Percentiles rank a stretch among this genome's conserved stretches.
phyloP scores from a whole-genome alignment of 2,113 vertebrate genomes.

The Maccullochella peelii region DNA sequence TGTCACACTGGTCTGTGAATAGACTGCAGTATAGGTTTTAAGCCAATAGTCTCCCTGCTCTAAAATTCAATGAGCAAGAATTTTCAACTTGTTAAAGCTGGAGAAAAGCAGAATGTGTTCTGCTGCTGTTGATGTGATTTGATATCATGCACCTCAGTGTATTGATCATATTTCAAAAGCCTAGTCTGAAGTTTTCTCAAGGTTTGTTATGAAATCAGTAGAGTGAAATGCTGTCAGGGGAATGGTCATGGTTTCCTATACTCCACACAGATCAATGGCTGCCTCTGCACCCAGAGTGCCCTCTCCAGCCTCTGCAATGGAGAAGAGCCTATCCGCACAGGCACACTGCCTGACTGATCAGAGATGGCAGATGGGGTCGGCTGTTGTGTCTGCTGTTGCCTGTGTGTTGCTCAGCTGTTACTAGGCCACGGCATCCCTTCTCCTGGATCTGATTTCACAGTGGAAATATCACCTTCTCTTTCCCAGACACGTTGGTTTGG shows the following conservation, averaged over 20 bases:
- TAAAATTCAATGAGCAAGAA: background rate
- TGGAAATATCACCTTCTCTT: conserved; percentile 79
- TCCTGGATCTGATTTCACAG: conserved; percentile 77
- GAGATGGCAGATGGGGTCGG: conserved; percentile 70
- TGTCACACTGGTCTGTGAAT: too few species aligned
- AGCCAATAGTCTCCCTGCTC: background rate
- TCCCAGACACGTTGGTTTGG: conserved; percentile 52
- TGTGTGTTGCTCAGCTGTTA: conserved; percentile 80
- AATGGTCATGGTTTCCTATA: conserved; percentile 47
- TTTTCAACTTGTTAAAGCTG: background rate
- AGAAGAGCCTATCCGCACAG: background rate
- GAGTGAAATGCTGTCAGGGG: background rate
- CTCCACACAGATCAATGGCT: conserved; percentile 31
- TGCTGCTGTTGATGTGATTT: conserved; percentile 19
- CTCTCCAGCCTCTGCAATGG: conserved; percentile 11
- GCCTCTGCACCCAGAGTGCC: conserved; percentile 9
- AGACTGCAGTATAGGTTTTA: background rate
- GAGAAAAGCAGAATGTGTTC: conserved; percentile 4
- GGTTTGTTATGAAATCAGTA: conserved; percentile 38
- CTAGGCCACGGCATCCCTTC: conserved; percentile 62
- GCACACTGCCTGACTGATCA: conserved; percentile 53
- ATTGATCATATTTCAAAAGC: conserved; percentile 37
- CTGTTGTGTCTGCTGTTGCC: conserved; percentile 77
- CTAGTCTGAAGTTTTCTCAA: conserved; percentile 11
- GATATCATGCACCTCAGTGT: background rate